Percentiles rank a stretch among this genome's conserved stretches.
These are phyloP conservation scores for Suricata suricatta DNA, from an alignment of 2,113 vertebrate genomes.

Conservation along the genomic window DNA sequence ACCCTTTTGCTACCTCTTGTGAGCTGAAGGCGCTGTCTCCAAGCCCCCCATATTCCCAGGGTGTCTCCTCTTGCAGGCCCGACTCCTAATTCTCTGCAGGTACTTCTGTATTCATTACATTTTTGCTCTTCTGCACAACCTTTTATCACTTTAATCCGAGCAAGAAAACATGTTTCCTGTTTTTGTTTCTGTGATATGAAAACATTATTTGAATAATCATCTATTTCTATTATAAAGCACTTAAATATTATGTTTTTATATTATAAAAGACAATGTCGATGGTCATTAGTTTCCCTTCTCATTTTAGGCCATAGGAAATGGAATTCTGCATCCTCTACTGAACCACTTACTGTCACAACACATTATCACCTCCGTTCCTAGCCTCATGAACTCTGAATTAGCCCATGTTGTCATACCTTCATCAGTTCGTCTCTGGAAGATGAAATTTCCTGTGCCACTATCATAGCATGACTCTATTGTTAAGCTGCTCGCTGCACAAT, in stretches of 20 bases:
- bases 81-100: too few species aligned
- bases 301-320: background rate
- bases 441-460: background rate
- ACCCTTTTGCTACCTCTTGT: background rate
- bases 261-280: background rate
- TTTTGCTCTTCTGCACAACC: background rate
- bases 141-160: background rate
- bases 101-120: too few species aligned
- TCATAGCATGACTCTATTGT: background rate
- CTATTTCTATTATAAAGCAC: background rate
- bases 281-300: background rate
- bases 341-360: background rate
- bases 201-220: background rate
- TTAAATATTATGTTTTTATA: background rate
- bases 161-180: background rate
- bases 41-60: too few species aligned
- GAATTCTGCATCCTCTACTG: background rate
- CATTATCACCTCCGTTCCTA: background rate
- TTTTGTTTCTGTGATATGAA: background rate
- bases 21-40: background rate
- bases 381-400: background rate
- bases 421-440: background rate
- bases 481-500: background rate
- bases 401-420: background rate
- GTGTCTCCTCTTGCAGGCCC: background rate